Evolutionary conservation across 1,140 invertebrate genomes (phyloP).

Genomic region (Protaetia brevitarsis): DNA sequence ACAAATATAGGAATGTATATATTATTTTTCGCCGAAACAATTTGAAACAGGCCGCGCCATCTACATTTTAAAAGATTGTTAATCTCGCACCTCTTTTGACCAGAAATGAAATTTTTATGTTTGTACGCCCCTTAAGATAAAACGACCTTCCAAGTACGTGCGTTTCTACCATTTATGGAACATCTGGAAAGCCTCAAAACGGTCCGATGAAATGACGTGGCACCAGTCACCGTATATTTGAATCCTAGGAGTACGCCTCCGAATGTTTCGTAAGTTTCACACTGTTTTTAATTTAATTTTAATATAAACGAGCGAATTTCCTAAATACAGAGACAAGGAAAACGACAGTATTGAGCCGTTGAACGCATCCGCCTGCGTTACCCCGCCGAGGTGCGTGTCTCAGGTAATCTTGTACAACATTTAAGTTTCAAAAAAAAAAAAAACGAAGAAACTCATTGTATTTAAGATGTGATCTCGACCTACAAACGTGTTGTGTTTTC

Average conservation of each 20-base stretch:
- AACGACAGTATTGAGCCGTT: neutral
- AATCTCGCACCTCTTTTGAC: too few species aligned
- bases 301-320: neutral
- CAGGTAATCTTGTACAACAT: neutral
- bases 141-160: too few species aligned
- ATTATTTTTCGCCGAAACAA: too few species aligned
- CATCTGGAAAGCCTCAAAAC: neutral
- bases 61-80: too few species aligned
- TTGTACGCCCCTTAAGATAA: too few species aligned
- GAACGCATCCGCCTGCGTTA: neutral
- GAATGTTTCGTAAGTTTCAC: neutral
- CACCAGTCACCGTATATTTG: neutral
- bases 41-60: too few species aligned
- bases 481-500: neutral
- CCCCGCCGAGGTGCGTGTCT: neutral
- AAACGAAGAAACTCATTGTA: neutral
- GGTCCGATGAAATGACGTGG: neutral
- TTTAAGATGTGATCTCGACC: conserved; percentile 10
- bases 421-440: neutral
- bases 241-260: neutral
- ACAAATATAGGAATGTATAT: too few species aligned
- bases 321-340: neutral
- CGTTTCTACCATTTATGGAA: neutral
- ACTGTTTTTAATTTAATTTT: too few species aligned
- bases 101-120: too few species aligned